Base-by-base conservation (phyloP, 2,113 vertebrate species). In the Urocolius indicus region DNA sequence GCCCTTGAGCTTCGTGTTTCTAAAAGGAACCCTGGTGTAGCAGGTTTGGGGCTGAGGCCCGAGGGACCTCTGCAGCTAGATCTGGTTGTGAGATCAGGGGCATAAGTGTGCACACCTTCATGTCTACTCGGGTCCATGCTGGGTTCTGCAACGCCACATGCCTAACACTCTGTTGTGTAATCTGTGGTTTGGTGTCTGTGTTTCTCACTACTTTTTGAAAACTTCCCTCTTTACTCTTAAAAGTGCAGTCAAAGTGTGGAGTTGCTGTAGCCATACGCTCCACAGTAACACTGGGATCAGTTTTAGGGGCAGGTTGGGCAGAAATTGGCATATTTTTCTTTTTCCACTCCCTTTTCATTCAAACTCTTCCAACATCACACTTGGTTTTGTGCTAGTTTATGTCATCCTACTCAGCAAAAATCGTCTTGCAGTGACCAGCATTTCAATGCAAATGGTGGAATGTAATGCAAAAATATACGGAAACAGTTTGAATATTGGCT, bases 401-500 rank as follows among this genome's bases (percentile, higher is more conserved):
- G 65, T 95, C 78, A 17, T 34, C 38, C 45, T 89, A 74, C 84
- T 79, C 66, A 4, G 76, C 92, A 97, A 96, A 96, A 96, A 95
- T 96, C 96, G 95, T 94, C 95, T 98, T 94, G 94, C 97, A 97
- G 93, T 97, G 96, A 97, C 95, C 95, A 97, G 97, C 97, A 97
- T 97, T 97, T 97, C 94, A 98, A 97, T 98, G 98, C 98, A 83
- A 94, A 66, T 81, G 77, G 93, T 87, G 91, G 90, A 95, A 89
- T 94, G 93, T 95, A 74, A 93, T 77, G 97, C 93, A 66, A 96
- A 96, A 98, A 87, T 97, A 96, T 84, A 76, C 52, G 45, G 90
- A 93, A 96, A 94, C 90, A 91, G 84, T 98, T 98, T 98, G 86
- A 98, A 82, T 97, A 96, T 97, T 98, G 98, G 98, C 98, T 99